Evolutionary conservation across 2,888 invertebrate genomes (phyloP), one percentile per base, ranked within the genome.

Genomic region (Polydrusus pterygomalis): DNA sequence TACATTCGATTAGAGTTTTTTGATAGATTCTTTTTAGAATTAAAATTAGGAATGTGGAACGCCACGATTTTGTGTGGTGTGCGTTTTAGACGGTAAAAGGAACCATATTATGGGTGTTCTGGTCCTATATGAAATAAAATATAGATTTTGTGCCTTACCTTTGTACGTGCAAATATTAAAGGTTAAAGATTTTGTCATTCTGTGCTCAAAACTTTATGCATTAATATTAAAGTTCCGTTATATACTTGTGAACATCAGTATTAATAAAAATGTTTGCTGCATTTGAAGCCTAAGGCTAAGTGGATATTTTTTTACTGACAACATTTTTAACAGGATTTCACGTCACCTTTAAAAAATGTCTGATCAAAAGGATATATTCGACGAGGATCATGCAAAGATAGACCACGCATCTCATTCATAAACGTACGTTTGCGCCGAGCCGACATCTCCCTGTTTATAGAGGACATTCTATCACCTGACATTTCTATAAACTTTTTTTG

Each of bases 141-240:
- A 38, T 40, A 6, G 10, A 60, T 38, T 38, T 15, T 60, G 58
- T 60, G 58, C 58, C 58, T 60, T 60, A 60, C 17, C 10, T 17
- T 10, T 38, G 18, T 20, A 20, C 10, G 7, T n/a, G 45, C 45
- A 15, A 45, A 15, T 3, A 8, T 47, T 25, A 45, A 13, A 3
- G 2, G 10, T 34, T 7, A 6, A 17, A n/a, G 2, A n/a, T 34
- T 56, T 56, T n/a, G 15, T 15, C 38, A 60, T 38, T 38, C 17
- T 38, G 9, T 38, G 58, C 58, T 60, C 38, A 60, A 54, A 54
- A 60, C 18, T 58, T 58, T 30, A n/a, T 58, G n/a, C n/a, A n/a
- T n/a, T n/a, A 13, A 25, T 54, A 25, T 58, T 5, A 9, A 38
- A 9, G 58, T 40, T 38, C 38, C 38, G 17, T 38, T 60, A 40